Evolutionary conservation across 2,888 invertebrate genomes (phyloP).

Genomic region (Mamestra brassicae): DNA sequence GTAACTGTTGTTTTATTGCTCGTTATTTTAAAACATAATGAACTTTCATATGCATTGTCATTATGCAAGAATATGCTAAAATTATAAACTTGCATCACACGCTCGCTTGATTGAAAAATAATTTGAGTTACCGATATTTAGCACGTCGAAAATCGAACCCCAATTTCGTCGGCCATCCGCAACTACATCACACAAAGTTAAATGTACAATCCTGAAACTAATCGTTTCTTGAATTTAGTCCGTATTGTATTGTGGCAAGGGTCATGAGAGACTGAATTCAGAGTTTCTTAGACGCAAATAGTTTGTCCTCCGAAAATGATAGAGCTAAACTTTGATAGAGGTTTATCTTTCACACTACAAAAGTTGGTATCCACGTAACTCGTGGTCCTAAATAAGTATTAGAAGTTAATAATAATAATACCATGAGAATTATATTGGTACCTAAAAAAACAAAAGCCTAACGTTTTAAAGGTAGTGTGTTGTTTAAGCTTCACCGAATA

Average conservation of each 20-base stretch:
- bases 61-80: constrained; percentile 17
- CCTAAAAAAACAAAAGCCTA: constrained; percentile 19
- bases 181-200: constrained; percentile 38
- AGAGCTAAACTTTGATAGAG: constrained; percentile 60
- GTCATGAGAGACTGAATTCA: not conserved
- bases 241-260: not conserved
- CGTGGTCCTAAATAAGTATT: constrained; percentile 60
- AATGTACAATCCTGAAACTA: not conserved
- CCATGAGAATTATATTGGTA: constrained; percentile 3
- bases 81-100: constrained; percentile 37
- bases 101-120: constrained; percentile 64
- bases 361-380: constrained; percentile 40
- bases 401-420: constrained; percentile 52
- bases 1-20: not conserved
- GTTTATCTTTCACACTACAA: constrained; percentile 60
- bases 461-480: not conserved
- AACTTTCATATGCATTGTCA: not conserved
- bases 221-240: constrained; percentile 8
- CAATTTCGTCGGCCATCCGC: constrained; percentile 50
- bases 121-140: constrained; percentile 62
- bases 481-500: not conserved
- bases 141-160: constrained; percentile 57
- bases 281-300: constrained; percentile 24
- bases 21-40: not conserved
- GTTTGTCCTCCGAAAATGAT: constrained; percentile 49